Base-by-base conservation (phyloP, 2,113 vertebrate genomes). In the Otis tarda region DNA sequence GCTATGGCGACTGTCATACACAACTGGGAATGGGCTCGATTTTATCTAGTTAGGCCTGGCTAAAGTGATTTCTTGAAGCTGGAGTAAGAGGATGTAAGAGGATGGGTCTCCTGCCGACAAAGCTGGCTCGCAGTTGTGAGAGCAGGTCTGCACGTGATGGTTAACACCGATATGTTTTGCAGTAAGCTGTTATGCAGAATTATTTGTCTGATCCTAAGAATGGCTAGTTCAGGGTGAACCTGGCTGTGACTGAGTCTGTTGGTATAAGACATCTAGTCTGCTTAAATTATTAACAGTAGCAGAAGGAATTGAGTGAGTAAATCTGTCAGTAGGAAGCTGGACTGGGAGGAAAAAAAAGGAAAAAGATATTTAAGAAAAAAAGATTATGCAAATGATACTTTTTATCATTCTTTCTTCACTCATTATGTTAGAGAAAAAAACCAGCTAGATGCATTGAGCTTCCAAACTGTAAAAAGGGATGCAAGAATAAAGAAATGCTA, bases 281-380 rank as follows among this genome's bases (percentile, higher is more conserved):
- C 74, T 78, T 47, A 28, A 63, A 55, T 76, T 78, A 43, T 14
- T 56, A 55, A 60, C 23, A 56, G 14, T 7, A 45, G 16, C 7
- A 50, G 37, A 45, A 84, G 64, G 55, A 55, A 63, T 4, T 31
- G 67, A 65, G 8, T 24, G 57, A 86, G 33, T 47, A 28, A 89
- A 65, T 39, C 47, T 60, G 7, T 49, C 22, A 61, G 30, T 6
- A 43, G 61, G 47, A n/a, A 77, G 53, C 23, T 81, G 53, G 59
- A 53, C 20, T 33, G n/a, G 47, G 6, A 2, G 3, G 9, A 31
- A 31, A 1, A 1, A 5, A 2, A 43, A 55, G 49, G 47, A 64
- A 49, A 25, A 11, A 9, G 9, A 8, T 9, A n/a, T 23, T 30
- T 12, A 52, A n/a, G 22, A 57, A 70, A 80, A 33, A 43, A 0